A percentile compares a stretch with the other conserved stretches of the same genome.
These are phyloP conservation scores for Pitta sordida DNA, from an alignment of 2,113 vertebrate genomes.

Conservation along the genomic window DNA sequence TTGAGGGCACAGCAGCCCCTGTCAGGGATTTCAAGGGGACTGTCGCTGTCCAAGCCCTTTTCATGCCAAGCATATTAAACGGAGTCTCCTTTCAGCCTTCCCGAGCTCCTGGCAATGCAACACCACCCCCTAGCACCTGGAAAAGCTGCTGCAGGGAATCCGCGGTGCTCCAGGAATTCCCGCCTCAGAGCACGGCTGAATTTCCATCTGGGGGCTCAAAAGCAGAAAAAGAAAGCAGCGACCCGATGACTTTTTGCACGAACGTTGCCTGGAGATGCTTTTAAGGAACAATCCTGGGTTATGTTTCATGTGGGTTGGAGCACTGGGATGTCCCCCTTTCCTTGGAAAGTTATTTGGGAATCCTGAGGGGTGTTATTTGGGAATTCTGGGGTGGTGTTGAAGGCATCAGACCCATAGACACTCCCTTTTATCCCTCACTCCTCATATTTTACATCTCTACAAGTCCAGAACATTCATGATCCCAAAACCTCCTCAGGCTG, in stretches of 20 bases:
- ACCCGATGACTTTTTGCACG: fast-evolving
- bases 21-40: not conserved
- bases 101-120: not conserved
- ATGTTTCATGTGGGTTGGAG: fast-evolving
- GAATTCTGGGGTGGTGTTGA: not conserved
- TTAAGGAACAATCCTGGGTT: not conserved
- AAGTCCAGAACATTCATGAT: not conserved
- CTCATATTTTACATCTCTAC: not conserved
- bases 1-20: not conserved
- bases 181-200: fast-evolving
- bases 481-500: fast-evolving
- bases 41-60: not conserved
- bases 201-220: fast-evolving
- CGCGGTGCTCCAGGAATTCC: fast-evolving
- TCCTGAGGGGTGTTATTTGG: fast-evolving
- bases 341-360: fast-evolving
- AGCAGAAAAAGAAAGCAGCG: not conserved
- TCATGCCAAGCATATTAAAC: fast-evolving
- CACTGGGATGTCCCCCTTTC: fast-evolving
- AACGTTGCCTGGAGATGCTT: not conserved
- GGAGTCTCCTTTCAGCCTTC: not conserved
- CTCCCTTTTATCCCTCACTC: fast-evolving
- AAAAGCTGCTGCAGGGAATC: not conserved
- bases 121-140: conserved; percentile 11
- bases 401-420: not conserved